phyloP scores from a whole-genome alignment of 2,888 invertebrate genomes.

The Brachypalpus laphriformis region DNA sequence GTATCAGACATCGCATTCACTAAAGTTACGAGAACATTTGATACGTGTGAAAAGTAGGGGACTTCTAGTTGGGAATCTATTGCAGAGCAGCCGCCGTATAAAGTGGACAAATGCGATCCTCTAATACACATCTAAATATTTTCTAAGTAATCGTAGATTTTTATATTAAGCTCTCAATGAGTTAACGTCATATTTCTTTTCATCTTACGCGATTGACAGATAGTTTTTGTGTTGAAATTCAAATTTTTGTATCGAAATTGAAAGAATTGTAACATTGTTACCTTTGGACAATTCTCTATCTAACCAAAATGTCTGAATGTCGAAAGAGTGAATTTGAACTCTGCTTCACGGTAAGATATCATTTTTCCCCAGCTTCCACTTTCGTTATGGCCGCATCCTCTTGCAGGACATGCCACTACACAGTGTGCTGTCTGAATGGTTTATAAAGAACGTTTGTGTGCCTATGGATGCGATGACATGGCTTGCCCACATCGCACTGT shows the following conservation, averaged over 20 bases:
- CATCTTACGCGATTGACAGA: background rate
- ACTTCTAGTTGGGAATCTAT: too few relatives aligned
- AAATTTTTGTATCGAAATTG: background rate
- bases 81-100: too few relatives aligned
- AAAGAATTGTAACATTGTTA: background rate
- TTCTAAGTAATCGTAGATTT: background rate
- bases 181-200: background rate
- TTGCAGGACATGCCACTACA: constrained; percentile 74
- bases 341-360: constrained; percentile 10
- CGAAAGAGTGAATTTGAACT: background rate
- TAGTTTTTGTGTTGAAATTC: background rate
- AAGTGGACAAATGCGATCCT: too few relatives aligned
- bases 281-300: too few relatives aligned
- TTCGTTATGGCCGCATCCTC: background rate
- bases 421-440: constrained; percentile 76
- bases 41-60: too few relatives aligned
- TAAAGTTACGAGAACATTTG: too few relatives aligned
- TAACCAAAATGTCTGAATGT: background rate
- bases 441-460: constrained; percentile 75
- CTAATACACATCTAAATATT: too few relatives aligned
- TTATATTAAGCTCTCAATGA: background rate
- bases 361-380: background rate
- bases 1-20: too few relatives aligned
- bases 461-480: constrained; percentile 75
- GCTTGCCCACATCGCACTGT: constrained; percentile 76